Percentiles rank a stretch among this genome's conserved stretches.
Evolutionary conservation across 2,797 vertebrate species (phyloP).

Genomic region (Coregonus suidteri): DNA sequence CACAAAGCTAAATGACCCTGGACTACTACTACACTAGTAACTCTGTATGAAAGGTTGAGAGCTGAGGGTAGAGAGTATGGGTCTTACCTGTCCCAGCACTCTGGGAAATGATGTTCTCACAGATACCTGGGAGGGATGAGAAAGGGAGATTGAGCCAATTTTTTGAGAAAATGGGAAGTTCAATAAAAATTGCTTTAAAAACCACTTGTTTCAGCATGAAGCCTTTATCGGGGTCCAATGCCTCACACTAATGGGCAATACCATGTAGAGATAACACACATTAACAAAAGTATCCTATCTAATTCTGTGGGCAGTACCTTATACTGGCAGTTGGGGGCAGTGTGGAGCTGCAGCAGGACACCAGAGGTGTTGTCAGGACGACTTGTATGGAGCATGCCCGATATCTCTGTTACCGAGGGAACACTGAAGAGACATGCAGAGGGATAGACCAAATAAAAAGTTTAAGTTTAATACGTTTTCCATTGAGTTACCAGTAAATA

Average conservation of each 20-base stretch:
- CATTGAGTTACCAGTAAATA: neutral
- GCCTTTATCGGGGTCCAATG: neutral
- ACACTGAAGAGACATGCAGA: constrained; percentile 67
- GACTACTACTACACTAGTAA: too few species aligned
- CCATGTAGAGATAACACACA: neutral
- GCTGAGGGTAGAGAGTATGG: neutral
- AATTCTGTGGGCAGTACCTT: constrained; percentile 75
- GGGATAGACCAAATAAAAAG: neutral
- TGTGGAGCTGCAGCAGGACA: constrained; percentile 85
- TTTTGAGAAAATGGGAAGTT: neutral
- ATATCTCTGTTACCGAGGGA: constrained; percentile 85
- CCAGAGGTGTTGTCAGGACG: constrained; percentile 79
- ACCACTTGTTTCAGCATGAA: neutral
- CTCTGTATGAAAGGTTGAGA: too few species aligned
- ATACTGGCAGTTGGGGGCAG: constrained; percentile 90
- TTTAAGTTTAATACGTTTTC: too few species aligned
- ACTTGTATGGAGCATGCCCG: constrained; percentile 88
- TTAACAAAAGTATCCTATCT: neutral
- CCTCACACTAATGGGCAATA: neutral
- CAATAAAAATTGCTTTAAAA: neutral
- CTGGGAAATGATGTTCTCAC: constrained; percentile 86
- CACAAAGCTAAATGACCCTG: too few species aligned
- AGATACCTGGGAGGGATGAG: constrained; percentile 75
- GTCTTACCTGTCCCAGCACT: constrained; percentile 91
- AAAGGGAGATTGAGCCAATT: too few species aligned